Evolutionary conservation across 1,140 invertebrate genomes (phyloP), one percentile per base, ranked within the genome.

Genomic region (Daktulosphaira vitifoliae): DNA sequence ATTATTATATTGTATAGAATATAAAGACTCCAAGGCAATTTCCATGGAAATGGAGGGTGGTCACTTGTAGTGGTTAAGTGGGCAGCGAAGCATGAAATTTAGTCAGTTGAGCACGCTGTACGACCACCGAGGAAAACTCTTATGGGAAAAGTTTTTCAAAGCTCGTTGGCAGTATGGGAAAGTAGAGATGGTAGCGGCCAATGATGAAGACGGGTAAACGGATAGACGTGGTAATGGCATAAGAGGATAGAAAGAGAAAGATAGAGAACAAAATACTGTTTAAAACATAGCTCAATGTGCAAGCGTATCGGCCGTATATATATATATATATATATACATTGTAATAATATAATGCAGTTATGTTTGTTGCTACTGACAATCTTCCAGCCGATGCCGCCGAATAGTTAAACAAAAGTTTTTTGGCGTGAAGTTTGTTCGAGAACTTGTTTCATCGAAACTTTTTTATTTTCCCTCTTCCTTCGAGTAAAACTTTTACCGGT

Each of bases 351-450:
- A 59, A 59, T 59, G 54, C 54, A 59, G 54, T 59, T 59, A 59
- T 46, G 54, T 59, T 56, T 59, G 54, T 59, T 59, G 54, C 54
- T 23, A 44, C 54, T 59, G 54, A 59, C 54, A 59, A 59, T 59
- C 54, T 59, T 59, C 54, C 26, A 46, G n/a, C 54, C 42, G 54
- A 59, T 39, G 42, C 23, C 38, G 52, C 13, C n/a, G 38, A 46
- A 46, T 29, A 25, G 54, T 59, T 29, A 13, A 59, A 23, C 15
- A 59, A 59, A 59, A 59, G 23, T 29, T 59, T 59, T 59, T 59
- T 59, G 54, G 54, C 54, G 25, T 39, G 54, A 59, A 59, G 54
- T 59, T 59, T 59, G 42, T 59, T 59, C 25, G 54, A n/a, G 23
- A 59, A 38, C 44, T 59, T 38, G 42, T 59, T 59, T 59, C 42